These are phyloP conservation scores for Drosophila albomicans DNA, from an alignment of 1,140 invertebrate species.

Conservation along the genomic window DNA sequence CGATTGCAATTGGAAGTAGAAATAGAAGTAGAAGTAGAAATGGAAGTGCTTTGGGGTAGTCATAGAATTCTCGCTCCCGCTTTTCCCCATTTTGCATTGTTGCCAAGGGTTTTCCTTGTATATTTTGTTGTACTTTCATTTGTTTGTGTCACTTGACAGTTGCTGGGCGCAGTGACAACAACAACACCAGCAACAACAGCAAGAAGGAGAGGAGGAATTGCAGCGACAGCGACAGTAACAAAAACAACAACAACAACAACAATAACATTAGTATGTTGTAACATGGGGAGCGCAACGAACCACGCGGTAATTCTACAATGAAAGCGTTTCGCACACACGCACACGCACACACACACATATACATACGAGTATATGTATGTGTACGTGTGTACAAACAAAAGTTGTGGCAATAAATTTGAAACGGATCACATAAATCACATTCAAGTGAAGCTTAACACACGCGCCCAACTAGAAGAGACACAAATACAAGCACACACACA, in stretches of 20 bases:
- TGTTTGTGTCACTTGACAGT: conserved; percentile 73
- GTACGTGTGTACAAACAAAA: conserved; percentile 66
- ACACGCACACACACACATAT: conserved; percentile 1
- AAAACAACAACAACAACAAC: conserved; percentile 43
- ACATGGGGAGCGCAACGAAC: conserved; percentile 48
- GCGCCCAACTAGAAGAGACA: conserved; percentile 77
- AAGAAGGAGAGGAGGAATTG: conserved; percentile 42
- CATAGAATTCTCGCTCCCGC: too few relatives aligned
- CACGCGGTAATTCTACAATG: conserved; percentile 70
- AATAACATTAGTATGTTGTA: conserved; percentile 52
- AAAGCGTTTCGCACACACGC: conserved; percentile 58
- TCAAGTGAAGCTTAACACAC: conserved; percentile 83
- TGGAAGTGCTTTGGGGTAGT: conserved; percentile 1
- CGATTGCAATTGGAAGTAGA: conserved; percentile 11
- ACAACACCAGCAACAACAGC: background rate
- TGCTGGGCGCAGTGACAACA: conserved; percentile 41
- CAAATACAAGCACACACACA: conserved; percentile 40
- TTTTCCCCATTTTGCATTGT: conserved; percentile 18
- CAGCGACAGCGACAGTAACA: conserved; percentile 41
- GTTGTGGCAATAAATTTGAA: conserved; percentile 78
- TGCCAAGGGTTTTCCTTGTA: conserved; percentile 25
- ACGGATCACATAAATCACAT: conserved; percentile 83
- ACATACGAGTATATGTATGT: conserved; percentile 4
- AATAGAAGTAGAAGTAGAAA: conserved; percentile 8
- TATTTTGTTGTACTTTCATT: conserved; percentile 55